A percentile compares a stretch with the other conserved stretches of the same genome.
Conservation (phyloP, 1,140 invertebrate species). For the Temnothorax longispinosus region DNA sequence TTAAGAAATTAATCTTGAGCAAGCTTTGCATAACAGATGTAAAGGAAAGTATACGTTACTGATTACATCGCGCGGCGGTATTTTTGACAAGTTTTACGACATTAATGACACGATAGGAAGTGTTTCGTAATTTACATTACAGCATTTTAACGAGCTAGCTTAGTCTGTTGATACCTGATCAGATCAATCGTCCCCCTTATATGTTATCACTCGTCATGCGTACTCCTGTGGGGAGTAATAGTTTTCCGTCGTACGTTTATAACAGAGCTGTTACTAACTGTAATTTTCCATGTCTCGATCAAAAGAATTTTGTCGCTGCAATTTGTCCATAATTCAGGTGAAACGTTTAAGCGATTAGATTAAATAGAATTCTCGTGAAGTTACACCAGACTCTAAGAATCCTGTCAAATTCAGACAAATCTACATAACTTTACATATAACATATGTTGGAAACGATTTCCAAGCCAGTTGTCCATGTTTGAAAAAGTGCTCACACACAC, state of each 20-base stretch:
- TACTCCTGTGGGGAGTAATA: slow-evolving; percentile 17
- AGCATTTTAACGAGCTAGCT: slow-evolving; percentile 35
- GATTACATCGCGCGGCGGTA: neutral
- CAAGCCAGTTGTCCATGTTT: neutral
- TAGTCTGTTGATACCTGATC: slow-evolving; percentile 11
- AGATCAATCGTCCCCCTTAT: slow-evolving; percentile 39
- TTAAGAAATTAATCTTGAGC: neutral
- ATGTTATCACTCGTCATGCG: slow-evolving; percentile 41
- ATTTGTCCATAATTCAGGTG: slow-evolving; percentile 1
- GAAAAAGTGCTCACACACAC: neutral
- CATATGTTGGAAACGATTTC: slow-evolving; percentile 12
- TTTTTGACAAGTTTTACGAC: slow-evolving; percentile 7
- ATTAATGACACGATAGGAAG: slow-evolving; percentile 49
- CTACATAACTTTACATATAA: slow-evolving; percentile 44
- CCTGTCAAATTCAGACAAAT: slow-evolving; percentile 2
- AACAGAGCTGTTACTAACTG: neutral
- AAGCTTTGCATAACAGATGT: slow-evolving; percentile 4
- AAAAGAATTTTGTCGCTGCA: neutral
- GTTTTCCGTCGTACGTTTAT: slow-evolving; percentile 43
- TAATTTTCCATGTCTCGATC: slow-evolving; percentile 13
- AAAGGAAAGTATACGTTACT: neutral
- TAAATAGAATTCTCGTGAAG: slow-evolving; percentile 21
- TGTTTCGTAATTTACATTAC: slow-evolving; percentile 62
- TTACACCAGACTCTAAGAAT: neutral
- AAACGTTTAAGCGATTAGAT: neutral